Evolutionary conservation across 2,888 invertebrate species (phyloP), one percentile per base, ranked within the genome.

Genomic region (Macrosoma leucophasiata): DNA sequence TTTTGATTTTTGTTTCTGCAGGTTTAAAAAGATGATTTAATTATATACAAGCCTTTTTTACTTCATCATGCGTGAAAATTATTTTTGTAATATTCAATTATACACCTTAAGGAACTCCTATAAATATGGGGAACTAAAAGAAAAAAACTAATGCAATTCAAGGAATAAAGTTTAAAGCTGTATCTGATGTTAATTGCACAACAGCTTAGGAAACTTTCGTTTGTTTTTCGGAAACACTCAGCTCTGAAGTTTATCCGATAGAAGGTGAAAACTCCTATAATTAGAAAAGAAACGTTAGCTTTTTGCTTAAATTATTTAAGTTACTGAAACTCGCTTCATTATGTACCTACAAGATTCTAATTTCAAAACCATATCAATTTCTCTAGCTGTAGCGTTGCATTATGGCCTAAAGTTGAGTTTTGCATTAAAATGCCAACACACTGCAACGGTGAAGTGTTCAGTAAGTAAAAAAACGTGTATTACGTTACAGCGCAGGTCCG

Each of bases 391-490:
- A n/a, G n/a, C n/a, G n/a, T n/a, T n/a, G n/a, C n/a, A n/a, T n/a
- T n/a, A n/a, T n/a, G n/a, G n/a, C n/a, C n/a, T n/a, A n/a, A n/a
- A n/a, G n/a, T n/a, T n/a, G 52, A 53, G 58, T 50, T 53, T 50
- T 64, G 65, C 70, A 71, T 68, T 71, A 72, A 64, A 68, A 62
- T 58, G 51, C 52, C 51, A 47, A 45, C 54, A 59, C 59, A 73
- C 70, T 74, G 66, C 55, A 48, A 52, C 48, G 52, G 53, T 48
- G 61, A 50, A 52, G 55, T 50, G 54, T 55, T 48, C 46, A 54
- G 55, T 79, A 79, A 81, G 79, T 81, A 74, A 73, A 78, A 79
- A 79, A 69, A 69, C 78, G 57, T 79, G 79, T 79, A 68, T 61
- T 62, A 48, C 58, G 57, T 70, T 64, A 66, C 67, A 51, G 62